Base-by-base conservation (phyloP, 2,113 vertebrate genomes). In the Eidolon helvum region DNA sequence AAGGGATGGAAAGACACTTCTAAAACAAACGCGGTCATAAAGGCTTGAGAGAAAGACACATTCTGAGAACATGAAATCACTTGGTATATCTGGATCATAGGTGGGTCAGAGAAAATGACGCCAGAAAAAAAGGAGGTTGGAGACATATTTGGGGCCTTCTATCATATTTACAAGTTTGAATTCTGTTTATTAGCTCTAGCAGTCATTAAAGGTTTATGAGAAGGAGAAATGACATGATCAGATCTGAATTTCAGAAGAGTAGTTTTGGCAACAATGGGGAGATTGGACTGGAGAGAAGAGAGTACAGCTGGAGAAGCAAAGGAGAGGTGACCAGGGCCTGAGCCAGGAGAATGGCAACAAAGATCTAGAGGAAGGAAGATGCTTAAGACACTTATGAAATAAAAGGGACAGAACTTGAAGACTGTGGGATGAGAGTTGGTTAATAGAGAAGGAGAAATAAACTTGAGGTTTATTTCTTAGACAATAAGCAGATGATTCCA, bases 71-170 rank as follows among this genome's bases (percentile, higher is more conserved):
- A 45, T 55, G 12, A 83, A 90, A 45, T 22, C 7, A 50, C 22
- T 61, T 78, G 53, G 16, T 48, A 0, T 65, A 65, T 86, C 33
- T 48, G 65, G 22, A 92, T 16, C 40, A 45, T 30, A 48, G 16
- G 7, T 72, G 30, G 38, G 8, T 86, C 26, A 57, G 55, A 82
- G 10, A 28, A 45, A 88, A 87, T 53, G 10, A 69, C 10, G 26
- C 12, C 77, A 40, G 14, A 1, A 10, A 0, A 2, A 8, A 16
- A 59, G 4, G 5, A 84, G 2, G 1, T 35, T 71, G 53, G 74
- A 69, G 16, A 74, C 8, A 24, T 10, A 57, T 71, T 78, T 59
- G 50, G 16, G 21, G 0, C 53, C 4, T 63, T 48, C n/a, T 48
- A 21, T 33, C 7, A 68, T 18, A 45, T 80, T 89, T 19, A 61